Conservation (phyloP, 2,797 vertebrate species). For the Lates japonicus region DNA sequence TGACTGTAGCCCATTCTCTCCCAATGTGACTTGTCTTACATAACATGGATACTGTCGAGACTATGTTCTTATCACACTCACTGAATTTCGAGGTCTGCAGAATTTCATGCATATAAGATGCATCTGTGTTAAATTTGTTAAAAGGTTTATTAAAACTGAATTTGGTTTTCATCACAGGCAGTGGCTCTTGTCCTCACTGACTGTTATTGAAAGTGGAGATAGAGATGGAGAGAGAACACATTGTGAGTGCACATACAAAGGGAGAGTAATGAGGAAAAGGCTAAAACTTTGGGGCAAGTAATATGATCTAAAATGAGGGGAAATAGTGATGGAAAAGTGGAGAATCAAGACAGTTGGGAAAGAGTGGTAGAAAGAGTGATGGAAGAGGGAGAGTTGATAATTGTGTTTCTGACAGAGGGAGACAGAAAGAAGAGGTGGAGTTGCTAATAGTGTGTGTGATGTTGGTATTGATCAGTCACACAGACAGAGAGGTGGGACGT, state of each 20-base stretch:
- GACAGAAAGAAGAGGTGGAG: conserved; percentile 53
- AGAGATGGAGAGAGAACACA: background rate
- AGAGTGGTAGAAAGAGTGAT: conserved; percentile 32
- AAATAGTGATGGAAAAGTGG: conserved; percentile 51
- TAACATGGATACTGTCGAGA: background rate
- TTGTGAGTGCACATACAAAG: background rate
- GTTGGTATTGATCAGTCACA: conserved; percentile 79
- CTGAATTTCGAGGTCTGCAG: background rate
- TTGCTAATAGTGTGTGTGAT: conserved; percentile 79
- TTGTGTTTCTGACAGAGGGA: conserved; percentile 69
- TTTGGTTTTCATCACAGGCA: background rate
- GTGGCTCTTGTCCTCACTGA: background rate
- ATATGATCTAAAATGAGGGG: conserved; percentile 23
- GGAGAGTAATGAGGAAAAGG: background rate
- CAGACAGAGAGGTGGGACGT: conserved; percentile 73
- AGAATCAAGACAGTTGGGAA: conserved; percentile 28
- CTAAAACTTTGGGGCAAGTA: conserved; percentile 12
- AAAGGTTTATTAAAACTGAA: background rate
- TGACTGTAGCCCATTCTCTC: background rate
- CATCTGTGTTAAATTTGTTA: background rate
- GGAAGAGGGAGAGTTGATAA: conserved; percentile 63
- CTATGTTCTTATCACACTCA: background rate
- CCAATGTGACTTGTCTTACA: background rate
- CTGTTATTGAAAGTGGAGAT: background rate
- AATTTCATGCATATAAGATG: background rate